These are phyloP conservation scores for Onthophagus taurus DNA, from an alignment of 1,140 invertebrate species.

Conservation along the genomic window DNA sequence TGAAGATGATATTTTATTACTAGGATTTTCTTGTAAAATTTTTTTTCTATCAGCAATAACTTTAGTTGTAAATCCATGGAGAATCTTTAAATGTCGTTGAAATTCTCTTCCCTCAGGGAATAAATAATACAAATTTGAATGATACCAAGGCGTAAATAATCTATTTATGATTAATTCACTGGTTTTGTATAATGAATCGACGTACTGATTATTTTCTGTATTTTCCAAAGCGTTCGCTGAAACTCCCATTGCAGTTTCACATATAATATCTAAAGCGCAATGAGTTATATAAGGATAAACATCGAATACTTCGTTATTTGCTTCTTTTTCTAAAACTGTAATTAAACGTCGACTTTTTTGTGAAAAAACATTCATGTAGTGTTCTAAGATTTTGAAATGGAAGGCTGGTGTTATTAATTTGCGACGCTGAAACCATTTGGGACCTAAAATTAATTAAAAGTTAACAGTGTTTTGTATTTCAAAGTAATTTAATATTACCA, in stretches of 20 bases:
- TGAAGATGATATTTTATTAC: conserved; percentile 27
- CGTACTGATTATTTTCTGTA: conserved; percentile 1
- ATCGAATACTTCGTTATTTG: conserved; percentile 47
- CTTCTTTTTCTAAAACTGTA: conserved; percentile 44
- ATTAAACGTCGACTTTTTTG: conserved; percentile 61
- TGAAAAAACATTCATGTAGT: conserved; percentile 76
- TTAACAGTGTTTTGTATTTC: neutral
- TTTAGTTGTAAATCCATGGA: conserved; percentile 40
- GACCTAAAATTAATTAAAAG: conserved; percentile 33
- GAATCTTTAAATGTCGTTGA: neutral
- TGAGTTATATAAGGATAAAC: conserved; percentile 67
- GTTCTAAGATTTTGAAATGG: conserved; percentile 77
- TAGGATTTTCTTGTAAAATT: conserved; percentile 21
- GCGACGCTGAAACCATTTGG: conserved; percentile 52
- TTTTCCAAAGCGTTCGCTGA: neutral
- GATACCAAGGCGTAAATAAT: no score
- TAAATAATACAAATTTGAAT: no score
- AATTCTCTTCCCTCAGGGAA: neutral
- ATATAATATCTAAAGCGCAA: conserved; percentile 78
- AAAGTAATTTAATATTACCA: conserved; percentile 30
- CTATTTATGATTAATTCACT: no score
- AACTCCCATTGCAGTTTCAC: conserved; percentile 29
- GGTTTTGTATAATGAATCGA: neutral
- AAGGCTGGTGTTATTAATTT: conserved; percentile 77
- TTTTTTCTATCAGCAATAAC: conserved; percentile 26